These are phyloP conservation scores for Crocallis elinguaria DNA, from an alignment of 2,888 invertebrate genomes.

Conservation along the genomic window DNA sequence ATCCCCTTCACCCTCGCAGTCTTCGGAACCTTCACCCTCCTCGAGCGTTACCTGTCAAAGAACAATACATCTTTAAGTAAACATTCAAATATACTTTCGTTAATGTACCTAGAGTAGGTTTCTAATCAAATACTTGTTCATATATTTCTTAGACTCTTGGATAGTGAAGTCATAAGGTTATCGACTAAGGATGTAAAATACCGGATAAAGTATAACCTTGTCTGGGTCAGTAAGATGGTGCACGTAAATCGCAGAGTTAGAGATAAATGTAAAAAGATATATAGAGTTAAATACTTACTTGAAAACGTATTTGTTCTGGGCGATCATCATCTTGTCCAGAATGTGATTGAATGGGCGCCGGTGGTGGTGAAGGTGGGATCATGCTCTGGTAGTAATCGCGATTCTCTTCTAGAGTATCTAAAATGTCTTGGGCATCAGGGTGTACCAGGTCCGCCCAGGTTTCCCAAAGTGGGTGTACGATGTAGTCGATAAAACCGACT, in stretches of 20 bases:
- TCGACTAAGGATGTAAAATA: background rate
- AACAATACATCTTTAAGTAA: constrained; percentile 5
- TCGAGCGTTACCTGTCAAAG: constrained; percentile 91
- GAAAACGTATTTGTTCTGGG: constrained; percentile 90
- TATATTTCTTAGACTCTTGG: constrained; percentile 2
- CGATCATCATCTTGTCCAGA: constrained; percentile 84
- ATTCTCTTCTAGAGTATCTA: constrained; percentile 99
- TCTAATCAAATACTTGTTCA: too few relatives aligned
- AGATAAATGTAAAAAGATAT: background rate
- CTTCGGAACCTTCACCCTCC: constrained; percentile 90
- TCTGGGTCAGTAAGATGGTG: background rate
- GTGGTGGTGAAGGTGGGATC: constrained; percentile 97
- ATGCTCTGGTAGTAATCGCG: constrained; percentile 98
- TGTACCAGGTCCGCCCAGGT: constrained; percentile 99
- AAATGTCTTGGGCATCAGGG: constrained; percentile 99
- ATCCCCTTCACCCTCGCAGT: constrained; percentile 82
- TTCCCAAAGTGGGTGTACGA: constrained; percentile 99
- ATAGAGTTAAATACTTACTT: constrained; percentile 74
- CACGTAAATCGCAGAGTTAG: background rate
- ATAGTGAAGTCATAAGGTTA: constrained; percentile 6
- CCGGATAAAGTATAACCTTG: background rate
- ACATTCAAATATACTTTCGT: background rate
- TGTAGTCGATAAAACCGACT: constrained; percentile 99
- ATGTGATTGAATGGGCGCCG: constrained; percentile 75
- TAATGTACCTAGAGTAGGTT: background rate